Percentiles rank a stretch among this genome's conserved stretches.
phyloP scores from a whole-genome alignment of 2,113 vertebrate genomes.

The Chinchilla lanigera region DNA sequence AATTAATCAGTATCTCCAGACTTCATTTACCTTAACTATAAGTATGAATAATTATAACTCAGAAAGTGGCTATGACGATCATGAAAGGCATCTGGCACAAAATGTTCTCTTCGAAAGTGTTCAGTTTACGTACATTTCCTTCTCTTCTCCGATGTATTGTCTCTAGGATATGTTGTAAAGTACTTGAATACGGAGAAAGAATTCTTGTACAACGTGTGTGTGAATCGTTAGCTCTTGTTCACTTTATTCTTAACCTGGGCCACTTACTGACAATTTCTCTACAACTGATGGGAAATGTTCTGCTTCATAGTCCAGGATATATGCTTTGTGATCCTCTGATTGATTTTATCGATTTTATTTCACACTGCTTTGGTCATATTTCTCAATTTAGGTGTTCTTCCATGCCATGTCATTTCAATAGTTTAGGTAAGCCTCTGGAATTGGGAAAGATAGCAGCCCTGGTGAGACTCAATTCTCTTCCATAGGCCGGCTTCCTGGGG shows the following conservation, averaged over 20 bases:
- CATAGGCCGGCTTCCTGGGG: background rate
- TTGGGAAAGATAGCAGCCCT: background rate
- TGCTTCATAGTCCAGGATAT: slow-evolving; percentile 54
- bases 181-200: background rate
- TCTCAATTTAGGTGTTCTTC: slow-evolving; percentile 56
- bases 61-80: background rate
- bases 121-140: background rate
- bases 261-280: slow-evolving; percentile 55
- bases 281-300: slow-evolving; percentile 59
- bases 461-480: background rate
- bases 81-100: background rate
- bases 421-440: background rate
- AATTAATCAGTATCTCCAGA: background rate
- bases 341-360: slow-evolving; percentile 74
- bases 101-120: background rate
- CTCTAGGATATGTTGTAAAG: background rate
- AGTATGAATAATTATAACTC: background rate
- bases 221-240: slow-evolving; percentile 7
- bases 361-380: slow-evolving; percentile 59
- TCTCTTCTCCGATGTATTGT: background rate
- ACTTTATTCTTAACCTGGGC: slow-evolving; percentile 31
- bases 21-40: background rate
- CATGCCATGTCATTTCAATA: background rate
- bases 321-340: slow-evolving; percentile 60
- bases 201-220: background rate